Evolutionary conservation across 2,797 vertebrate species (phyloP).

Genomic region (Siniperca scherzeri): DNA sequence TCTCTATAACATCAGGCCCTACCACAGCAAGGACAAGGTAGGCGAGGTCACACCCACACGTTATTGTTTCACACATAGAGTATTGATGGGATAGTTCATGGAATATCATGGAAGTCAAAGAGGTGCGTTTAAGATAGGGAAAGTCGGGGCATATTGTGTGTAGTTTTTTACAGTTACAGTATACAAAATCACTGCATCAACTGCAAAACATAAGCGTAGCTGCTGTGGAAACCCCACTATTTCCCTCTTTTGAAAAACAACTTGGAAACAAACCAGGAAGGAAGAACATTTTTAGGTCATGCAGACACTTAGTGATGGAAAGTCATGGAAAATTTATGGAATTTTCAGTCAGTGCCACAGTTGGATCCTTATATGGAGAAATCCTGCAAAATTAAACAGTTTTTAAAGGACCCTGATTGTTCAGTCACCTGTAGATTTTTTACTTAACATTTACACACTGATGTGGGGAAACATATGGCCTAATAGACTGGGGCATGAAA

Average conservation of each 20-base stretch:
- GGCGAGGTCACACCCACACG: slow-evolving; percentile 15
- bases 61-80: not conserved
- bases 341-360: not conserved
- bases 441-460: not conserved
- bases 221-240: not conserved
- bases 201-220: not conserved
- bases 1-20: slow-evolving; percentile 88
- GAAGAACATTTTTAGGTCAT: slow-evolving; percentile 12
- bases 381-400: not conserved
- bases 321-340: slow-evolving; percentile 28
- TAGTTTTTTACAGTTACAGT: not conserved
- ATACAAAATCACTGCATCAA: not conserved
- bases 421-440: slow-evolving; percentile 14
- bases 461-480: not conserved
- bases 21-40: slow-evolving; percentile 89
- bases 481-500: not conserved
- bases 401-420: not conserved
- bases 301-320: not conserved
- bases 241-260: not conserved
- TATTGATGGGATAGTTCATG: not conserved
- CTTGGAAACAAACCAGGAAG: not conserved
- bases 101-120: not conserved
- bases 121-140: not conserved
- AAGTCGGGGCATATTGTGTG: not conserved
- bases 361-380: not conserved